Evolutionary conservation across 2,797 vertebrate genomes (phyloP).

Genomic region (Buceros bicornis): DNA sequence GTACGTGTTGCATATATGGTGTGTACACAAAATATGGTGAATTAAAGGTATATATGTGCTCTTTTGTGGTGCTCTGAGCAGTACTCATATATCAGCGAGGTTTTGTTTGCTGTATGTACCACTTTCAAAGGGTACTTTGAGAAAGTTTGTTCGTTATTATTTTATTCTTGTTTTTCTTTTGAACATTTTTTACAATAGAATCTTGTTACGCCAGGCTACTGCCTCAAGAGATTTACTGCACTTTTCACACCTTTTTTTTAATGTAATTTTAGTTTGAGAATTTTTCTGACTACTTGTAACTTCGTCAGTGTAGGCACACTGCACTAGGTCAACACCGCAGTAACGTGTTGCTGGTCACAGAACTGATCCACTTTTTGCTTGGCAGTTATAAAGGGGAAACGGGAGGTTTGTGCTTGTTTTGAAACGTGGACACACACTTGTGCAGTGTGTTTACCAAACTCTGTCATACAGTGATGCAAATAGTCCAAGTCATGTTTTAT

Average conservation of each 20-base stretch:
- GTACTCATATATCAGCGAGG: neutral
- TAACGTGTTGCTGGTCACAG: neutral
- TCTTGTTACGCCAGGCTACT: neutral
- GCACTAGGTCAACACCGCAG: neutral
- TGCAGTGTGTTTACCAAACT: neutral
- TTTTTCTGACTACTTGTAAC: neutral
- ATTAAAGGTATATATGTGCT: neutral
- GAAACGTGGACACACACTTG: neutral
- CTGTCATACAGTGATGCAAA: neutral
- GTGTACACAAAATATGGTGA: neutral
- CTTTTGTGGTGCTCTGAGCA: neutral
- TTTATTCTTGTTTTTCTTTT: neutral
- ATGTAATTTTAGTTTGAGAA: neutral
- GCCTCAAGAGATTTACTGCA: neutral
- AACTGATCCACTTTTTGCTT: neutral
- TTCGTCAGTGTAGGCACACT: neutral
- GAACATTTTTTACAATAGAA: neutral
- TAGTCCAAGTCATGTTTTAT: neutral
- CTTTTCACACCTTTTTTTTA: neutral
- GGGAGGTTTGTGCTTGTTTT: neutral
- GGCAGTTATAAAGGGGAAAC: neutral
- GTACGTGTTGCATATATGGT: neutral
- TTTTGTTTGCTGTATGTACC: neutral
- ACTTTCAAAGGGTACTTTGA: neutral
- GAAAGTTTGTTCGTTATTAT: neutral